These are phyloP conservation scores for Sebastiscus tertius DNA, from an alignment of 2,797 vertebrate genomes.

Conservation along the genomic window DNA sequence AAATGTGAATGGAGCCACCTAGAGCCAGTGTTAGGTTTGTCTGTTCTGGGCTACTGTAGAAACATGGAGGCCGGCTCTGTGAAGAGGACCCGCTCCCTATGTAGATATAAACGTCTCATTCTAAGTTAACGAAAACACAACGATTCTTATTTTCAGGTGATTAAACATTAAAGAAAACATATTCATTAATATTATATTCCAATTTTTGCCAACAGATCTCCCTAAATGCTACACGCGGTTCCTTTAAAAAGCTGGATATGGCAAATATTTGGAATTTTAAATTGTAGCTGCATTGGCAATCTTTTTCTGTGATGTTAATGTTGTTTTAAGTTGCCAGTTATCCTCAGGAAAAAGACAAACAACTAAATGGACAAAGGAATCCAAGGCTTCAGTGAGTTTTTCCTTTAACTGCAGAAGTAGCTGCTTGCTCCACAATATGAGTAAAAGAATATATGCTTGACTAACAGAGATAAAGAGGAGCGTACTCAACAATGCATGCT, in stretches of 20 bases:
- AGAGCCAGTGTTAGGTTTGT: too few species aligned
- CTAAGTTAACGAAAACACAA: too few species aligned
- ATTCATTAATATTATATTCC: too few species aligned
- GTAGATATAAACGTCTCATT: too few species aligned
- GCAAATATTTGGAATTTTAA: not conserved
- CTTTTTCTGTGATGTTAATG: not conserved
- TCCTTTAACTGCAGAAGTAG: not conserved
- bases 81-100: too few species aligned
- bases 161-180: too few species aligned
- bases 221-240: too few species aligned
- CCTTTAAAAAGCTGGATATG: not conserved
- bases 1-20: too few species aligned
- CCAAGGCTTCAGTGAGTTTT: not conserved
- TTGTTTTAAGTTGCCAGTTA: not conserved
- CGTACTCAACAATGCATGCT: not conserved
- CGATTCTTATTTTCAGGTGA: too few species aligned
- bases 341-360: not conserved
- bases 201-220: too few species aligned
- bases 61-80: too few species aligned
- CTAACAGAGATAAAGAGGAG: constrained; percentile 1
- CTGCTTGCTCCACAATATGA: not conserved
- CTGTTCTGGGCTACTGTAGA: too few species aligned
- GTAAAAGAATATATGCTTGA: not conserved
- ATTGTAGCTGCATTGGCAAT: not conserved
- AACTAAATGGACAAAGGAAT: not conserved